phyloP scores from a whole-genome alignment of 2,888 invertebrate genomes.

The Ischnura elegans region DNA sequence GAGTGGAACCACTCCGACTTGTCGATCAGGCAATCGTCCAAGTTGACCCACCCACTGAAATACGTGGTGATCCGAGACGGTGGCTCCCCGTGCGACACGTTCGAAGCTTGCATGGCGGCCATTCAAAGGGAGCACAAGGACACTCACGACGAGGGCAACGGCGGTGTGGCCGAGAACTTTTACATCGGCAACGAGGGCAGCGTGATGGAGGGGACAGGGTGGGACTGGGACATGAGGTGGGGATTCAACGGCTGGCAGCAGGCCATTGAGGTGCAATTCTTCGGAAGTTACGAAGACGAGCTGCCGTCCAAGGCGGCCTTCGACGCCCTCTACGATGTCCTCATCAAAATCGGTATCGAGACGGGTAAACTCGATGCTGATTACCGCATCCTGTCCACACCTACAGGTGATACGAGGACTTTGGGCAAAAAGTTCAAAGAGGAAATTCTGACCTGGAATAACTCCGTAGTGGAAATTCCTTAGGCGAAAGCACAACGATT shows the following conservation, averaged over 20 bases:
- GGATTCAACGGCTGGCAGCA: not conserved
- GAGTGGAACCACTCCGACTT: not conserved
- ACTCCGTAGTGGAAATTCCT: not conserved
- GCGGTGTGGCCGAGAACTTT: not conserved
- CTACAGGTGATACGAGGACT: not conserved
- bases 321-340: not conserved
- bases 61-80: not conserved
- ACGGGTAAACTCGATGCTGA: not conserved
- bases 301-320: not conserved
- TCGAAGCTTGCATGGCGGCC: not conserved
- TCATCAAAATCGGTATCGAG: not conserved
- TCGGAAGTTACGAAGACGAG: not conserved
- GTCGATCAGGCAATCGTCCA: not conserved
- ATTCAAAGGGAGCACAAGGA: not conserved
- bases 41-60: not conserved
- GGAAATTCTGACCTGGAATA: not conserved
- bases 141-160: not conserved
- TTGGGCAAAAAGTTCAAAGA: not conserved
- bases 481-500: too few relatives aligned
- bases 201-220: not conserved
- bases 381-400: not conserved
- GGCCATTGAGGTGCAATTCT: not conserved
- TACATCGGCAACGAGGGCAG: not conserved
- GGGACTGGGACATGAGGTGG: conserved; percentile 4
- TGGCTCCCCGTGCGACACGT: not conserved